Evolutionary conservation across 2,113 vertebrate genomes (phyloP).

Genomic region (Anhinga anhinga): DNA sequence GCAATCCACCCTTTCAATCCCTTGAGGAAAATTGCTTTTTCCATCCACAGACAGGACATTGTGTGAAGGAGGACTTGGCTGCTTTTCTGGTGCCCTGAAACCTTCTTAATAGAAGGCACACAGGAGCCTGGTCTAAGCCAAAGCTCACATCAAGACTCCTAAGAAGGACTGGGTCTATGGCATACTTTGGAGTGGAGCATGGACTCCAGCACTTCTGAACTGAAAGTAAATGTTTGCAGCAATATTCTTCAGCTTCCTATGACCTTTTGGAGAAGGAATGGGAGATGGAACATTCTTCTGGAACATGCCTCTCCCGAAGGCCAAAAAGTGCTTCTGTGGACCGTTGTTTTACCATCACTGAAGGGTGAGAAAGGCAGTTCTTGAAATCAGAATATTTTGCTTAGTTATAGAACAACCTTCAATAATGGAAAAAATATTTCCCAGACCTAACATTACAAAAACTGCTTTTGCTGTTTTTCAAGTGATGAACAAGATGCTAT

Average conservation of each 20-base stretch:
- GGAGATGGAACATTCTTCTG: not conserved
- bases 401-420: not conserved
- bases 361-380: not conserved
- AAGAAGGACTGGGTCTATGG: not conserved
- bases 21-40: conserved; percentile 32
- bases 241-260: not conserved
- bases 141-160: not conserved
- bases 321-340: not conserved
- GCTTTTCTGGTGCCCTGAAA: not conserved
- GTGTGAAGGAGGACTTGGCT: conserved; percentile 13
- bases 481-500: not conserved
- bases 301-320: not conserved
- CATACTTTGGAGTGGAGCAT: not conserved
- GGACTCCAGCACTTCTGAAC: not conserved
- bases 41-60: not conserved
- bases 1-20: conserved; percentile 32
- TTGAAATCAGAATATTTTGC: not conserved
- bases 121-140: not conserved
- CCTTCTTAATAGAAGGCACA: not conserved
- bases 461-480: not conserved
- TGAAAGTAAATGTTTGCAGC: not conserved
- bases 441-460: not conserved
- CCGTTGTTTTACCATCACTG: not conserved
- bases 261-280: not conserved
- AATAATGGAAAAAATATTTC: not conserved